Percentiles rank a stretch among this genome's conserved stretches.
Conservation (phyloP, 1,140 invertebrate genomes). For the Sipha flava region DNA sequence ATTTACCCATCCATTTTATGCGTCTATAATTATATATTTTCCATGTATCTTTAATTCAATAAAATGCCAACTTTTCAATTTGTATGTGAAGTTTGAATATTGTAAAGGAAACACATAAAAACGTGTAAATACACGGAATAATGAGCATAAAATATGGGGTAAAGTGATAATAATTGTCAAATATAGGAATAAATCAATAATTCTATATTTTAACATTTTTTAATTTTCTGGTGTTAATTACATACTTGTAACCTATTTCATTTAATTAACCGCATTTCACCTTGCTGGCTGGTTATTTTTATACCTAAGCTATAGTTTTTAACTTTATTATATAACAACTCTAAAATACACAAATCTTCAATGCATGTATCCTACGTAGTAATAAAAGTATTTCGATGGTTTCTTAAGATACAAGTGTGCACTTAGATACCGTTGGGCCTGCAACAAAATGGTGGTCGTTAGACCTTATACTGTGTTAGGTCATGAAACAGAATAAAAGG, state of each 20-base stretch:
- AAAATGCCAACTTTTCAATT: too few species aligned
- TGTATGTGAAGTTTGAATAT: too few species aligned
- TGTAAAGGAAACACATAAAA: too few species aligned
- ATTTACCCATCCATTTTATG: too few species aligned
- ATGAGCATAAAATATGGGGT: not conserved
- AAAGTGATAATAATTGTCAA: not conserved
- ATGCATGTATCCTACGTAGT: not conserved
- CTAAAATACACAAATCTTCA: not conserved
- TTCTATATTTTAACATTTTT: not conserved
- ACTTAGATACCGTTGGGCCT: too few species aligned
- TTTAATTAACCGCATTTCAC: not conserved
- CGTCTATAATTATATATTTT: too few species aligned
- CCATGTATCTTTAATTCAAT: too few species aligned
- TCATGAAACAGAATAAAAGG: not conserved
- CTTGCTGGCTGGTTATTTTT: too few species aligned
- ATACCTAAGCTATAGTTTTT: too few species aligned
- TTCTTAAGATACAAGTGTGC: too few species aligned
- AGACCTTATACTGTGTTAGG: not conserved
- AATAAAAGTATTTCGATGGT: not conserved
- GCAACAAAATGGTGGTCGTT: too few species aligned
- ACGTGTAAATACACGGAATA: not conserved
- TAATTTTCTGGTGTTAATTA: not conserved
- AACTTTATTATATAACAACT: too few species aligned
- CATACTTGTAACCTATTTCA: not conserved
- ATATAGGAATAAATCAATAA: not conserved